Percentiles rank a stretch among this genome's conserved stretches.
Conservation (phyloP, 2,113 vertebrate species). For the Nansenia antarctica region DNA sequence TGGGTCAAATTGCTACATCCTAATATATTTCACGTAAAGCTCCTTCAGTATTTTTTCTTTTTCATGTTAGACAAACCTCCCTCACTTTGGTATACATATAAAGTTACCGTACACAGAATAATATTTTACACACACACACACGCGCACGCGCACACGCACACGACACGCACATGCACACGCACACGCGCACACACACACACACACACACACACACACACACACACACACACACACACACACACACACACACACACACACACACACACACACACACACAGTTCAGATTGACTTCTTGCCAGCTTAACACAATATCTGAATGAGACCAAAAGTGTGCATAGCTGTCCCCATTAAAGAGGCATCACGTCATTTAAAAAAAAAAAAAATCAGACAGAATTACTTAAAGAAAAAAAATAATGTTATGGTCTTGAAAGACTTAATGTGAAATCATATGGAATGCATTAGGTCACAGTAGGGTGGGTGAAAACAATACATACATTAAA, state of each 20-base stretch:
- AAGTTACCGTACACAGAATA: constrained; percentile 27
- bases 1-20: background rate
- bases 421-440: constrained; percentile 55
- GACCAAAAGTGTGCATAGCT: constrained; percentile 55
- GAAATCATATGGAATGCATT: constrained; percentile 71
- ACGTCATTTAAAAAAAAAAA: constrained; percentile 52
- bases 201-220: constrained; percentile 36
- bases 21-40: constrained; percentile 48
- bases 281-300: constrained; percentile 26
- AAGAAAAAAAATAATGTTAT: constrained; percentile 59
- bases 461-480: constrained; percentile 59
- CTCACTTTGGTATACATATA: constrained; percentile 63
- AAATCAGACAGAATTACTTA: constrained; percentile 42
- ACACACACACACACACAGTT: constrained; percentile 33
- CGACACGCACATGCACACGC: too few species aligned
- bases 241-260: constrained; percentile 22
- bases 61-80: constrained; percentile 42
- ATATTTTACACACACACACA: constrained; percentile 19
- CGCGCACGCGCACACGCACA: constrained; percentile 32
- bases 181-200: background rate
- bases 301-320: constrained; percentile 55
- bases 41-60: constrained; percentile 1
- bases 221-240: constrained; percentile 40
- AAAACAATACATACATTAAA: constrained; percentile 50
- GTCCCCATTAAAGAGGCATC: constrained; percentile 55